Base-by-base conservation (phyloP, 2,888 invertebrate genomes). In the Rhagium mordax region DNA sequence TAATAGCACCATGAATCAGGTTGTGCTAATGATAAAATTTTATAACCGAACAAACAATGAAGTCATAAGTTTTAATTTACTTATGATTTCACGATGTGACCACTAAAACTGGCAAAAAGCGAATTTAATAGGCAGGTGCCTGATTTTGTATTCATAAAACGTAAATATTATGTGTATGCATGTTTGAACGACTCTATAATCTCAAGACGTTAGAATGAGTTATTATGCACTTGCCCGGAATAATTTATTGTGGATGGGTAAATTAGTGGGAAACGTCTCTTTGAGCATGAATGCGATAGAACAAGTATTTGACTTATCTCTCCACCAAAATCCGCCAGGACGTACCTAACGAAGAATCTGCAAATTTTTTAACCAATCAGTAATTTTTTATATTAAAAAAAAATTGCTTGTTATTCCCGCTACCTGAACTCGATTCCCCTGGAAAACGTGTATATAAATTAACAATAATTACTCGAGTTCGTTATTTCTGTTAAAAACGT, bases 11-110 rank as follows among this genome's bases (percentile, higher is more conserved):
- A 41, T 41, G 41, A 41, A 41, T 21, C 15, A 24, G 20, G 16
- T 15, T 53, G 53, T 53, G 49, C n/a, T 41, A 41, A 41, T n/a
- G 16, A 53, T 53, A 53, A 53, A 27, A 18, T 7, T 18, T 65
- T 53, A 65, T 29, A 8, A 53, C 65, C n/a, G 8, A 41, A 53
- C 33, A 65, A 65, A 65, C 33, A 53, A 21, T 53, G 53, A 65
- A 53, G 53, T 65, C 65, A 65, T 53, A 18, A n/a, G 7, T 53
- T 53, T 53, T 27, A 29, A 65, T 53, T 15, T 59, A 33, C 33
- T 53, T 65, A 48, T 65, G 65, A 65, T 29, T 48, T 65, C 65
- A 65, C 21, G 18, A 49, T 41, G 2, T 24, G 33, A 33, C 60
- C 33, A 18, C n/a, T 62, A 7, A 6, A 21, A 20, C 20, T 6